These are phyloP conservation scores for Monopis laevigella DNA, from an alignment of 2,888 invertebrate genomes.

Conservation along the genomic window DNA sequence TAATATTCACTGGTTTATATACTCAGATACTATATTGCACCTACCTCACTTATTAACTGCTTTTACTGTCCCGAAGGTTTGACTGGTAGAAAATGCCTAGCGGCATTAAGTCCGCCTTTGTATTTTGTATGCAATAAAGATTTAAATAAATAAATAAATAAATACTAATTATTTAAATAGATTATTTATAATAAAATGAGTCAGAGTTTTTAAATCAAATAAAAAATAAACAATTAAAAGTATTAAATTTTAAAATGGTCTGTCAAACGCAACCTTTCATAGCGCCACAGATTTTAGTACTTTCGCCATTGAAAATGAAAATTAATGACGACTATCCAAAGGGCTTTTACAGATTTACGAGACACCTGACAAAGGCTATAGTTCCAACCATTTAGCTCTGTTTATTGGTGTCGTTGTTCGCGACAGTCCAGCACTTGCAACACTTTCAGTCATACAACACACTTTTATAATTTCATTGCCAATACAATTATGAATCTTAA, in stretches of 20 bases:
- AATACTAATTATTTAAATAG: neutral
- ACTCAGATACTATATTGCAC: too few relatives aligned
- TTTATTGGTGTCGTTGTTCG: conserved; percentile 37
- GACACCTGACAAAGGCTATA: conserved; percentile 30
- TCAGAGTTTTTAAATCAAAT: neutral
- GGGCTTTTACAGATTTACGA: conserved; percentile 24
- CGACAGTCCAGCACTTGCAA: conserved; percentile 13
- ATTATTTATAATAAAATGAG: neutral
- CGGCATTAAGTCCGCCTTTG: too few relatives aligned
- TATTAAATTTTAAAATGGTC: neutral
- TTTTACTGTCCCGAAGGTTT: too few relatives aligned
- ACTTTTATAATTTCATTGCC: too few relatives aligned
- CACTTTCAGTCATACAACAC: neutral
- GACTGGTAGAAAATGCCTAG: too few relatives aligned
- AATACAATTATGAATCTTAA: neutral
- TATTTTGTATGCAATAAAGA: too few relatives aligned
- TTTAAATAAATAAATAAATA: too few relatives aligned
- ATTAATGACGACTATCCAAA: conserved; percentile 13
- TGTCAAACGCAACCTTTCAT: neutral
- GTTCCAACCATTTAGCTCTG: conserved; percentile 27
- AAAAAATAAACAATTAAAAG: neutral
- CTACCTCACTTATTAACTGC: too few relatives aligned
- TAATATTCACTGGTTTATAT: too few relatives aligned
- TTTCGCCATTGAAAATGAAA: conserved; percentile 11
- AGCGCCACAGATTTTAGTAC: conserved; percentile 8